phyloP scores from a whole-genome alignment of 1,140 invertebrate genomes.

The Anastrepha obliqua region DNA sequence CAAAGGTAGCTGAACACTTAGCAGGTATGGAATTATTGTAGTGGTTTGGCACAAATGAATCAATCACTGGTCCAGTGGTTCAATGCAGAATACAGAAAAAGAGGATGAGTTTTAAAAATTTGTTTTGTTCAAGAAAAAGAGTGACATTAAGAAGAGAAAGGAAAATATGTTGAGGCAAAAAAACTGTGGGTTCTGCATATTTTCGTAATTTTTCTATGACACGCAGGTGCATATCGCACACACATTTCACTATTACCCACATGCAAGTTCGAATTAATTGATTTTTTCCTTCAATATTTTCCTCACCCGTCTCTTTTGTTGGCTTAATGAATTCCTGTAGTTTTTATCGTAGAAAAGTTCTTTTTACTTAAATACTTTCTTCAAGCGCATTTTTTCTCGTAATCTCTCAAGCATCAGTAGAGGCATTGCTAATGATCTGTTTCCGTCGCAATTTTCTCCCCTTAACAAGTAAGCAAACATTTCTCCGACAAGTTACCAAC shows the following conservation, averaged over 20 bases:
- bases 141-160: neutral
- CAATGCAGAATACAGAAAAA: too few relatives aligned
- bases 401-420: slow-evolving; percentile 12
- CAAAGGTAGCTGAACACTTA: neutral
- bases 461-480: neutral
- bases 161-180: neutral
- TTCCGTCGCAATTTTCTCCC: slow-evolving; percentile 7
- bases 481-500: neutral
- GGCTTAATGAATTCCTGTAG: neutral
- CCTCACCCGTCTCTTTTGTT: neutral
- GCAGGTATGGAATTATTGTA: neutral
- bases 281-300: neutral
- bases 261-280: too few relatives aligned
- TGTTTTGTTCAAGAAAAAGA: too few relatives aligned
- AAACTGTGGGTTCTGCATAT: neutral
- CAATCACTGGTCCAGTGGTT: neutral
- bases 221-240: too few relatives aligned
- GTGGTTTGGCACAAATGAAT: neutral
- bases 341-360: neutral
- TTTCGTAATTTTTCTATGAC: neutral
- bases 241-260: too few relatives aligned
- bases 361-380: neutral
- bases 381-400: neutral
- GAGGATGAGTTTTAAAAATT: too few relatives aligned
- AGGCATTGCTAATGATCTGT: slow-evolving; percentile 38